Conservation (phyloP, 2,888 invertebrate genomes). For the Calliscelio sp. region DNA sequence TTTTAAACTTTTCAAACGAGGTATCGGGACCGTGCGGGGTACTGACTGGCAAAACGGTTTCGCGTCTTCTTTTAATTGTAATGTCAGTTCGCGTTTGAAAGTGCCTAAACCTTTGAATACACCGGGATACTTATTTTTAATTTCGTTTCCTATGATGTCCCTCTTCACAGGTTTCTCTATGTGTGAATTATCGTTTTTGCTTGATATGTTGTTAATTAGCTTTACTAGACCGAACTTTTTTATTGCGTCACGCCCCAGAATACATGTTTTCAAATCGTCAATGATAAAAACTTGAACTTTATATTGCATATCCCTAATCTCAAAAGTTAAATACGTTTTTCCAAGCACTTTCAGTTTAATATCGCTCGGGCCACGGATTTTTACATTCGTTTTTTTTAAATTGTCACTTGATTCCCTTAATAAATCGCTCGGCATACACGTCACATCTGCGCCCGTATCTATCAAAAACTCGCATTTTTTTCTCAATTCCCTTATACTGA, state of each 20-base stretch:
- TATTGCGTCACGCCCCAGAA: background rate
- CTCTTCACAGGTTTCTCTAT: too few species aligned
- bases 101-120: too few species aligned
- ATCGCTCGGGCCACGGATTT: background rate
- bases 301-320: background rate
- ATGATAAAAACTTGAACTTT: background rate
- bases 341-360: background rate
- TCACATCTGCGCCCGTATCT: too few species aligned
- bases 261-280: background rate
- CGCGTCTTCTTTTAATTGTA: too few species aligned
- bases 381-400: background rate
- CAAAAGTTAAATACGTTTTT: background rate
- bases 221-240: background rate
- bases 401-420: background rate
- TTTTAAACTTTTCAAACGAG: conserved; percentile 11
- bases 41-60: too few species aligned
- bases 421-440: background rate
- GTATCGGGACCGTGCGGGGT: too few species aligned
- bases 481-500: too few species aligned
- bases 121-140: too few species aligned
- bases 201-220: too few species aligned
- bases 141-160: too few species aligned
- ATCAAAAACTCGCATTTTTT: background rate
- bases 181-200: too few species aligned
- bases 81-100: too few species aligned